Evolutionary conservation across 2,797 vertebrate genomes (phyloP).

Genomic region (Atherinosoma microstoma): DNA sequence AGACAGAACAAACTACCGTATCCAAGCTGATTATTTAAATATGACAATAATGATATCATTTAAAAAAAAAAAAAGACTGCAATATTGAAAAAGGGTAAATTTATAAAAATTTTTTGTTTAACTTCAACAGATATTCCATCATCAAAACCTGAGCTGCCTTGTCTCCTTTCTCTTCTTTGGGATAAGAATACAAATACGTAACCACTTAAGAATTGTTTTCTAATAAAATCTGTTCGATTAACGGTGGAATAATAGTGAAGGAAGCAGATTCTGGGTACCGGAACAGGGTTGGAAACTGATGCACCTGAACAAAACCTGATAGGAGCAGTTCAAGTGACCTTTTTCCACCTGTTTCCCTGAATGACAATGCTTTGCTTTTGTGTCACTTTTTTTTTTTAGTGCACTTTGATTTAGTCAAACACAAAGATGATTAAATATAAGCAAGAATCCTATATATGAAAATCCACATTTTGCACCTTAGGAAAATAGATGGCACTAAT

Average conservation of each 20-base stretch:
- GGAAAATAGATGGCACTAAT: conserved; percentile 91
- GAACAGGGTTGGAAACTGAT: conserved; percentile 48
- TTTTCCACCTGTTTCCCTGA: conserved; percentile 35
- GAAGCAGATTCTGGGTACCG: conserved; percentile 44
- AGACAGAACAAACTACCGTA: too few relatives aligned
- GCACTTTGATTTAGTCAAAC: not conserved
- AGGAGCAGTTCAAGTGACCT: conserved; percentile 40
- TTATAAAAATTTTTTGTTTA: too few relatives aligned
- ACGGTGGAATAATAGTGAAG: conserved; percentile 11
- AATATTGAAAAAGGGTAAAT: too few relatives aligned
- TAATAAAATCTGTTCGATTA: not conserved
- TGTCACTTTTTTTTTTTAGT: not conserved
- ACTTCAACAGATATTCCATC: too few relatives aligned
- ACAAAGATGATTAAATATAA: not conserved
- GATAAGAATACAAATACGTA: not conserved
- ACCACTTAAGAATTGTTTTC: not conserved
- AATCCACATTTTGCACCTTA: conserved; percentile 54
- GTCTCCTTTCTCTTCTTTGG: not conserved
- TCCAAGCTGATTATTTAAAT: too few relatives aligned
- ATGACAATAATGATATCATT: too few relatives aligned
- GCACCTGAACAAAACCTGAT: conserved; percentile 39
- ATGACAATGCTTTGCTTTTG: conserved; percentile 13
- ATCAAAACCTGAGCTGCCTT: not conserved
- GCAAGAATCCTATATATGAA: not conserved
- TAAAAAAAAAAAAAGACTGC: too few relatives aligned